Conservation (phyloP, 2,888 invertebrate species). For the Pristionchus mayeri region DNA sequence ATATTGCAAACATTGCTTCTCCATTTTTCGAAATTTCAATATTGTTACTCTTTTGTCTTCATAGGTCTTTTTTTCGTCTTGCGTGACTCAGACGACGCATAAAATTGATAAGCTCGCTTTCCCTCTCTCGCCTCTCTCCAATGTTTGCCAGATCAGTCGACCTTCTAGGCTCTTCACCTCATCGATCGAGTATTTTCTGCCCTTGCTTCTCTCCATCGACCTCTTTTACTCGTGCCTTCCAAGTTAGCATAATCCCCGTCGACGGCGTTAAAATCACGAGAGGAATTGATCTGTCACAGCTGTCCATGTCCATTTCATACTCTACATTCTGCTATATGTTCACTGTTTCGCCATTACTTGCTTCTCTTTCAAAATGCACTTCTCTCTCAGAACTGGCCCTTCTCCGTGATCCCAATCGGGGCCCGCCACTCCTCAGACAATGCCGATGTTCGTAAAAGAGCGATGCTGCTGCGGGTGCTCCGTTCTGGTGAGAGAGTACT, state of each 20-base stretch:
- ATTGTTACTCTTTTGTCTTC: background rate
- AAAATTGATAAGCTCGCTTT: constrained; percentile 11
- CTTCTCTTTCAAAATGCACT: background rate
- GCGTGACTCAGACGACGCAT: constrained; percentile 4
- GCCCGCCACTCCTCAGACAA: background rate
- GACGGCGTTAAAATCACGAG: too few species aligned
- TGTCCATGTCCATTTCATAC: background rate
- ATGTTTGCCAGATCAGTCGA: constrained; percentile 32
- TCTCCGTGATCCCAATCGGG: background rate
- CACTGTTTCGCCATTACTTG: background rate
- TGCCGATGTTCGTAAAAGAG: constrained; percentile 7
- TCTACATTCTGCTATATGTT: background rate
- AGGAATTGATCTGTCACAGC: too few species aligned
- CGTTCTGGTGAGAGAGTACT: background rate
- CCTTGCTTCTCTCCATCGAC: too few species aligned
- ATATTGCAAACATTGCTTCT: too few species aligned
- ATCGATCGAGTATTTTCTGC: too few species aligned
- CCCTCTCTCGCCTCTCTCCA: background rate
- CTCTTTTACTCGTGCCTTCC: too few species aligned
- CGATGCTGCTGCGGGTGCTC: constrained; percentile 27
- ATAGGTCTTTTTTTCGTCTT: background rate
- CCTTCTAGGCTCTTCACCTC: constrained; percentile 3
- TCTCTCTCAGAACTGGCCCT: background rate
- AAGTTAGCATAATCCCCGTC: too few species aligned
- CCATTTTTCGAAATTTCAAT: too few species aligned